Evolutionary conservation across 2,113 vertebrate species (phyloP).

Genomic region (Spea bombifrons): DNA sequence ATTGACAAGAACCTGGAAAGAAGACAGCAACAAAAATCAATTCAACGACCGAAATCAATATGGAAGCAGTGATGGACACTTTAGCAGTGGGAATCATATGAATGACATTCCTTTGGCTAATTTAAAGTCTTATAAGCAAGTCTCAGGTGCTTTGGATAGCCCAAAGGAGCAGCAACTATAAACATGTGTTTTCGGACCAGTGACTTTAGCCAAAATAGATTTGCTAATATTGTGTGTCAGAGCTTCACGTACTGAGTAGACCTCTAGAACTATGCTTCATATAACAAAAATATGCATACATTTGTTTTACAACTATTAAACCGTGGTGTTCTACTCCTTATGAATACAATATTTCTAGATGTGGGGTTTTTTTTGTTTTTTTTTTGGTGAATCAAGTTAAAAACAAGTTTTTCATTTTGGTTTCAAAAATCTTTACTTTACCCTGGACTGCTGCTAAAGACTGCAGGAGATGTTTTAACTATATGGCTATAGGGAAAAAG

Average conservation of each 20-base stretch:
- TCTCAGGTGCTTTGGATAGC: slow-evolving; percentile 78
- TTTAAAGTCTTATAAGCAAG: slow-evolving; percentile 91
- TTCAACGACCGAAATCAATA: slow-evolving; percentile 94
- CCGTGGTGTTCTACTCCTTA: slow-evolving; percentile 58
- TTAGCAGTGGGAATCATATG: slow-evolving; percentile 81
- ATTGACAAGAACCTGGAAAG: slow-evolving; percentile 92
- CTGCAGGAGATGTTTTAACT: slow-evolving; percentile 67
- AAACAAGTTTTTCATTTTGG: slow-evolving; percentile 60
- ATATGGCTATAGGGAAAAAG: slow-evolving; percentile 54
- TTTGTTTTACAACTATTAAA: slow-evolving; percentile 71
- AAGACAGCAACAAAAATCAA: slow-evolving; percentile 87
- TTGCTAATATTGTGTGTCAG: slow-evolving; percentile 80
- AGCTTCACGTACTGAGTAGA: slow-evolving; percentile 83
- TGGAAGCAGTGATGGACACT: slow-evolving; percentile 85
- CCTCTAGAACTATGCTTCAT: slow-evolving; percentile 83
- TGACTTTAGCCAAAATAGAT: slow-evolving; percentile 73
- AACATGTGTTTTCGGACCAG: slow-evolving; percentile 65
- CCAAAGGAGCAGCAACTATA: slow-evolving; percentile 98
- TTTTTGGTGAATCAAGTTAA: slow-evolving; percentile 63
- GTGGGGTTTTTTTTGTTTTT: slow-evolving; percentile 48
- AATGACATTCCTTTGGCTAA: slow-evolving; percentile 95
- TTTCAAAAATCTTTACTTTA: slow-evolving; percentile 56
- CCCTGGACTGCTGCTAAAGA: slow-evolving; percentile 79
- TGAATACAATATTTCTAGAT: slow-evolving; percentile 65
- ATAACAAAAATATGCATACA: slow-evolving; percentile 77